Evolutionary conservation across 64 coral and sea anemone genomes (phyloP), one percentile per base, ranked within the genome.

Genomic region (Montipora sp.): DNA sequence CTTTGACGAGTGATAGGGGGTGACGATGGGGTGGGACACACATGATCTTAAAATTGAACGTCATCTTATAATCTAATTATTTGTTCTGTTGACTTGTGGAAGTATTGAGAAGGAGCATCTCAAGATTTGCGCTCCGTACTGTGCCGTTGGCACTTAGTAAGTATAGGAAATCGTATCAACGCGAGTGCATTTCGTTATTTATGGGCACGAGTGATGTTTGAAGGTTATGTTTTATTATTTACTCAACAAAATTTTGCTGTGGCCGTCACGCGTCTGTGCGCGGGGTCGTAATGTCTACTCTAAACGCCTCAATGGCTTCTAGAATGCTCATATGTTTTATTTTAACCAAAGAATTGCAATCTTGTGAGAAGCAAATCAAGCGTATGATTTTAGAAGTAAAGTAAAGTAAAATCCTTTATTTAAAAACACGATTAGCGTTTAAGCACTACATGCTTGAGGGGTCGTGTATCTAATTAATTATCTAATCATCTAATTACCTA

Each of bases 11-110:
- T n/a, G 67, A 4, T 21, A 22, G 8, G 18, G 19, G 67, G 9
- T 71, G 67, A 65, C 3, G 60, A 3, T 65, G 60, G 67, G 67
- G 3, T 71, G 67, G 67, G 20, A 71, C 67, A 71, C 67, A 22
- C 67, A 23, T 71, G n/a, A 71, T 71, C 21, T 71, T 71, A 71
- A 71, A 67, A 71, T 71, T 71, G 19, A 71, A 71, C 19, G 67
- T 71, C 20, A 71, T 71, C 67, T 21, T 71, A n/a, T 71, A 27
- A 71, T 71, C 67, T 71, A 71, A 71, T 22, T n/a, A n/a, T 71
- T 71, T 71, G 18, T 27, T n/a, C 67, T 23, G 67, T 71, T 71
- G 67, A 71, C 67, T 71, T 71, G 21, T 71, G 67, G 19, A 71
- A n/a, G n/a, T 20, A 71, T 71, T 23, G n/a, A 71, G 67, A 23